Evolutionary conservation across 2,888 invertebrate genomes (phyloP).

Genomic region (Nemotelus nigrinus): DNA sequence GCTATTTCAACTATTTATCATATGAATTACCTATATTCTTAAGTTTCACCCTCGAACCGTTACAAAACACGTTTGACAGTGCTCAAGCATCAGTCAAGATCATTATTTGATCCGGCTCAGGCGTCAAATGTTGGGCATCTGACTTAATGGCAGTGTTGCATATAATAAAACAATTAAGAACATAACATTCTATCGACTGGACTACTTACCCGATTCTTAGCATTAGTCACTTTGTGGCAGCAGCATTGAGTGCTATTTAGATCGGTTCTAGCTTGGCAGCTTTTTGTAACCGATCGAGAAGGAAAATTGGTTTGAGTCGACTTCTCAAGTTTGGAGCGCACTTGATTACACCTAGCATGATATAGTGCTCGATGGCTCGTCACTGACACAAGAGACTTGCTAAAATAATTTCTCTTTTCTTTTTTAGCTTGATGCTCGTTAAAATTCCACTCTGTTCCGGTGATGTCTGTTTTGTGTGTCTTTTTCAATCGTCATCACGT

Average conservation of each 20-base stretch:
- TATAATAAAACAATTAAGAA: constrained; percentile 29
- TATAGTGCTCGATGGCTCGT: neutral
- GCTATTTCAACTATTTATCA: no score
- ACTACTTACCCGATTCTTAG: constrained; percentile 40
- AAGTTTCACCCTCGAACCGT: constrained; percentile 25
- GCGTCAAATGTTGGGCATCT: neutral
- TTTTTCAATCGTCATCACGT: neutral
- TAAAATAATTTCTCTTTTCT: constrained; percentile 19
- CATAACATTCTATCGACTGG: constrained; percentile 32
- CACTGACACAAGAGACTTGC: neutral
- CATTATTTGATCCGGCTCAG: constrained; percentile 3
- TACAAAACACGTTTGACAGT: constrained; percentile 17
- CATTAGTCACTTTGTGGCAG: neutral
- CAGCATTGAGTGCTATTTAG: constrained; percentile 19
- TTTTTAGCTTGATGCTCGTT: constrained; percentile 6
- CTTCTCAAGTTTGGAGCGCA: constrained; percentile 6
- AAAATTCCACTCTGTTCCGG: constrained; percentile 6
- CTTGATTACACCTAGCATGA: constrained; percentile 22
- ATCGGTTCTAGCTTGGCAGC: neutral
- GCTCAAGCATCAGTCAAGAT: neutral
- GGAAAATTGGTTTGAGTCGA: constrained; percentile 16
- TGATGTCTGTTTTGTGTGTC: neutral
- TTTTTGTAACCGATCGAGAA: neutral
- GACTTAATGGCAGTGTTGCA: neutral
- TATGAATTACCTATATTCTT: no score